Percentiles rank a stretch among this genome's conserved stretches.
Evolutionary conservation across 1,140 invertebrate genomes (phyloP).

Genomic region (Pseudomyrmex pallidus): DNA sequence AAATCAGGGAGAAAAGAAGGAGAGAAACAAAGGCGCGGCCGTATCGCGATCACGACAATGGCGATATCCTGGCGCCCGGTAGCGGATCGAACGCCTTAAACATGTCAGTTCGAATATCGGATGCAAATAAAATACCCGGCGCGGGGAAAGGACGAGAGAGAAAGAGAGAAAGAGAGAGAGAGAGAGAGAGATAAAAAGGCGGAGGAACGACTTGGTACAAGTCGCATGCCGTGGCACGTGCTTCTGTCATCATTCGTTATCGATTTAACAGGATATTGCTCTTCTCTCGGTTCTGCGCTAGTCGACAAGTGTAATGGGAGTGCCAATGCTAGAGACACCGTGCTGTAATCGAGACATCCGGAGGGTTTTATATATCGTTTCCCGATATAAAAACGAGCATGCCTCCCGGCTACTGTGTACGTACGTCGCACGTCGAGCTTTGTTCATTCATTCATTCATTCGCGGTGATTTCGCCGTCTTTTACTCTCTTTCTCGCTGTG

Average conservation of each 20-base stretch:
- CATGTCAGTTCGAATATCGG: slow-evolving; percentile 35
- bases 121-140: background rate
- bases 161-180: too few relatives aligned
- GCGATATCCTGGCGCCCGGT: background rate
- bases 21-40: background rate
- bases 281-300: slow-evolving; percentile 22
- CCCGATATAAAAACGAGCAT: slow-evolving; percentile 49
- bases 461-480: slow-evolving; percentile 18
- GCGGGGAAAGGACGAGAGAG: too few relatives aligned
- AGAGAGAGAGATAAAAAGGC: background rate
- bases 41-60: slow-evolving; percentile 10
- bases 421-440: background rate
- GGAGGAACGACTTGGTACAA: slow-evolving; percentile 17
- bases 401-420: background rate
- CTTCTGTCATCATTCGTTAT: slow-evolving; percentile 62
- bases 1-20: background rate
- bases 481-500: too few relatives aligned
- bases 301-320: slow-evolving; percentile 40
- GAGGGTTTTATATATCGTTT: slow-evolving; percentile 55
- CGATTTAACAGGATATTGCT: slow-evolving; percentile 68
- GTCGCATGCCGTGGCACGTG: slow-evolving; percentile 34
- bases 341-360: slow-evolving; percentile 53
- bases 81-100: background rate
- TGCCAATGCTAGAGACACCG: slow-evolving; percentile 39
- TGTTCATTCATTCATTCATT: slow-evolving; percentile 24